Evolutionary conservation across 2,888 invertebrate species (phyloP).

Genomic region (Synergus umbraculus): DNA sequence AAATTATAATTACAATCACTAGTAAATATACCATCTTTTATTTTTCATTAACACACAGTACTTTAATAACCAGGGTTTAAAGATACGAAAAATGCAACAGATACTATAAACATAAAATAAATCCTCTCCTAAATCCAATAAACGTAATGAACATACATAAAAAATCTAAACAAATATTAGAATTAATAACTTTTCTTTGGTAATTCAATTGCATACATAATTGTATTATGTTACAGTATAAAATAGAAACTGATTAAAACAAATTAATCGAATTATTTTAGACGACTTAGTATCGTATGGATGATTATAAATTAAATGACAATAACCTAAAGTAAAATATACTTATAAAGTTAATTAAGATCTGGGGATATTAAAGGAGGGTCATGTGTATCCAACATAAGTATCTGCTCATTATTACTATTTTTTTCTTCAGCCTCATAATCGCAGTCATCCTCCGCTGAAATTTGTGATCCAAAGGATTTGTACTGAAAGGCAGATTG

Average conservation of each 20-base stretch:
- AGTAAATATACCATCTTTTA: neutral
- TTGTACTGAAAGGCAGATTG: slow-evolving; percentile 95
- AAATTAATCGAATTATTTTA: neutral
- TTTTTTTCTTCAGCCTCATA: slow-evolving; percentile 56
- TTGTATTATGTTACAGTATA: neutral
- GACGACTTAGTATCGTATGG: neutral
- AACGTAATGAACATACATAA: neutral
- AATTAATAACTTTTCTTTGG: neutral
- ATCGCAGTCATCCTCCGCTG: slow-evolving; percentile 65
- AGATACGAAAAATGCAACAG: neutral
- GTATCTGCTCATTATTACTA: slow-evolving; percentile 55
- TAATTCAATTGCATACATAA: neutral
- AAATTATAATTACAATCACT: too few relatives aligned
- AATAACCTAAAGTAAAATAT: neutral
- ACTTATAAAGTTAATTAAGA: slow-evolving; percentile 43
- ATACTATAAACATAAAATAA: neutral
- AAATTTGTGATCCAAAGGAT: slow-evolving; percentile 77
- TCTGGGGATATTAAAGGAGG: slow-evolving; percentile 53
- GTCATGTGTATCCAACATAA: slow-evolving; percentile 61
- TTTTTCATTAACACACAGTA: neutral
- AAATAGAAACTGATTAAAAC: neutral
- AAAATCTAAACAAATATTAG: neutral
- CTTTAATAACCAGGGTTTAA: neutral
- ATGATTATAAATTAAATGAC: neutral
- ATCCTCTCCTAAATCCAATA: neutral